Base-by-base conservation (phyloP, 2,113 vertebrate species). In the Zapornia atra region DNA sequence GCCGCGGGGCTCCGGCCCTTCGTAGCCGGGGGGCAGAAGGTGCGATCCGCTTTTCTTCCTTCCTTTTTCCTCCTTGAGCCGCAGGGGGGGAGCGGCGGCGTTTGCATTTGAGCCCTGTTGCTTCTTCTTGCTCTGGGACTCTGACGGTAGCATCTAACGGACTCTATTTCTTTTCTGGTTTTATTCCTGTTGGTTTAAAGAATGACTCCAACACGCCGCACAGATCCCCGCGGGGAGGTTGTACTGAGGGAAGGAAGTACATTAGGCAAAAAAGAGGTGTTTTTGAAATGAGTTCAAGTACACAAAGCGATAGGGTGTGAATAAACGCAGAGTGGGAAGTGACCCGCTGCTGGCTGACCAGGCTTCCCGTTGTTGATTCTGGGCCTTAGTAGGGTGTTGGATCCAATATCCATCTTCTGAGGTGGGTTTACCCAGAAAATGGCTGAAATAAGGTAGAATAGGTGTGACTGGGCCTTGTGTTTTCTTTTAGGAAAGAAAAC, bases 21-120 rank as follows among this genome's bases (percentile, higher is more conserved):
- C 56, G 26, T 9, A 3, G 38, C 20, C 51, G 4, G 6, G 46
- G 29, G 19, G 42, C 15, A 48, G 36, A 11, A 20, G 29, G 60
- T 15, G n/a, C 48, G 11, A 0, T 14, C 0, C 28, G 48, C 25
- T 4, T 6, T 10, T 42, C 9, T 5, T 0, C 4, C 6, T 65
- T n/a, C 11, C 3, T 13, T 12, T 17, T 36, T 4, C 6, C 4
- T 36, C 24, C 22, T 6, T 5, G 24, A 50, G 42, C 10, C 6
- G 11, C 34, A 1, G 22, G 44, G 16, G 19, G 42, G 10, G 24
- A 1, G 5, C 26, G 11, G 22, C n/a, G 2, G 56, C 5, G 20
- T 4, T 38, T 7, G 70, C 26, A 0, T 11, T 21, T 9, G 25
- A 72, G 51, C 34, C 86, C 90, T 96, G 86, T 91, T 96, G 94